phyloP scores from a whole-genome alignment of 2,113 vertebrate species.

The Ursus arctos region DNA sequence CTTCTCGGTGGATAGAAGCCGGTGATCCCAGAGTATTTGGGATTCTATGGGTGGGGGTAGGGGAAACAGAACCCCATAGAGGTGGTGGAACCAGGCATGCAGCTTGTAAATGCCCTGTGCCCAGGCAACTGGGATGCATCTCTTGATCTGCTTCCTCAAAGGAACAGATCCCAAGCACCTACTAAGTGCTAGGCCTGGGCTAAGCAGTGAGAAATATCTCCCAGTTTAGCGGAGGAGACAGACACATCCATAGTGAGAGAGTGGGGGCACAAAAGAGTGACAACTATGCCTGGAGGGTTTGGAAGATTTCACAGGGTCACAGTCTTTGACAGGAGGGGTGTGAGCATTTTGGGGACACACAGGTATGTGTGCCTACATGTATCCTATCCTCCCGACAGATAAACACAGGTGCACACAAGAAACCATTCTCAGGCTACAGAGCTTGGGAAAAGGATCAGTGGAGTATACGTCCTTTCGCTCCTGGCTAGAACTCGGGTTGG shows the following conservation, averaged over 20 bases:
- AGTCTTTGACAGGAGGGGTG: not conserved
- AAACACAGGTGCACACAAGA: not conserved
- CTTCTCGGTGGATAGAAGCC: not conserved
- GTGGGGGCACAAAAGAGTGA: not conserved
- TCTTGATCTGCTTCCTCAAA: not conserved
- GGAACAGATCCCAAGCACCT: not conserved
- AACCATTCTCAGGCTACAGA: not conserved
- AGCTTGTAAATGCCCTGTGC: not conserved
- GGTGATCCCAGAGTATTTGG: not conserved
- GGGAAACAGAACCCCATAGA: not conserved
- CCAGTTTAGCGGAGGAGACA: not conserved
- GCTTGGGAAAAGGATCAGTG: not conserved
- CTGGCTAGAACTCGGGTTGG: rapidly evolving
- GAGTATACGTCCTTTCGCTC: not conserved
- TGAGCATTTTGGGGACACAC: not conserved
- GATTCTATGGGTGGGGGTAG: not conserved
- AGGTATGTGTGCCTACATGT: rapidly evolving
- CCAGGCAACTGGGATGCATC: not conserved
- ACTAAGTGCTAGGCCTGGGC: not conserved
- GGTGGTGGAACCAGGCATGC: not conserved
- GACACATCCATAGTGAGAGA: not conserved
- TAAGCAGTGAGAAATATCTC: not conserved
- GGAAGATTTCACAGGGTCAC: not conserved
- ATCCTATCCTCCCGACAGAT: not conserved
- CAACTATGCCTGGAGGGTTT: rapidly evolving